Evolutionary conservation across 2,113 vertebrate species (phyloP), one percentile per base, ranked within the genome.

Genomic region (Aythya baeri): DNA sequence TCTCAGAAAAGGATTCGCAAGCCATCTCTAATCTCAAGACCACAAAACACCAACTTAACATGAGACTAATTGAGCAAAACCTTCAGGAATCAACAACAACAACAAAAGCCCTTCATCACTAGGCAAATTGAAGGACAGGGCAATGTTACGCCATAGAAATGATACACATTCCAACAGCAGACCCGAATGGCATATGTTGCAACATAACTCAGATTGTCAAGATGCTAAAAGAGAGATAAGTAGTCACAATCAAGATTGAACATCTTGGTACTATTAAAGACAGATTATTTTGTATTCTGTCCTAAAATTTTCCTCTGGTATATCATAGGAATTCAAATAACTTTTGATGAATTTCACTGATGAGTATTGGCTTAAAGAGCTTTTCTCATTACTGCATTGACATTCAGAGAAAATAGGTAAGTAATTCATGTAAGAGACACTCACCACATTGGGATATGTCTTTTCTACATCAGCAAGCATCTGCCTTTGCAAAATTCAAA

Each of bases 21-120:
- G n/a, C 8, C 63, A n/a, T 54, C 43, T 85, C 62, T 26, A 59
- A n/a, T 32, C 9, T 81, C 34, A 57, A 32, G 8, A 13, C 27
- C 41, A 67, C 22, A 67, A 67, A 91, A 46, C 31, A 76, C 18
- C 57, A 41, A 77, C 3, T 6, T 58, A 70, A 44, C 20, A 18
- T 43, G 22, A 89, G 29, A 86, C 9, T 75, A 57, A 82, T 65
- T 62, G 61, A 90, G 29, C 31, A 88, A 86, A 91, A 70, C 18
- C 7, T 85, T 80, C 25, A 91, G 41, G 36, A 84, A 50, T 55
- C 58, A 75, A 52, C 52, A 55, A 27, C 26, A 75, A 23, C 7
- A 34, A 43, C 22, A 83, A 62, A 66, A 74, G 4, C 26, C 23
- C 8, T 73, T 79, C 17, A 46, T 44, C 79, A 27, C 16, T 9